phyloP scores from a whole-genome alignment of 2,113 vertebrate genomes.

The Tursiops truncatus region DNA sequence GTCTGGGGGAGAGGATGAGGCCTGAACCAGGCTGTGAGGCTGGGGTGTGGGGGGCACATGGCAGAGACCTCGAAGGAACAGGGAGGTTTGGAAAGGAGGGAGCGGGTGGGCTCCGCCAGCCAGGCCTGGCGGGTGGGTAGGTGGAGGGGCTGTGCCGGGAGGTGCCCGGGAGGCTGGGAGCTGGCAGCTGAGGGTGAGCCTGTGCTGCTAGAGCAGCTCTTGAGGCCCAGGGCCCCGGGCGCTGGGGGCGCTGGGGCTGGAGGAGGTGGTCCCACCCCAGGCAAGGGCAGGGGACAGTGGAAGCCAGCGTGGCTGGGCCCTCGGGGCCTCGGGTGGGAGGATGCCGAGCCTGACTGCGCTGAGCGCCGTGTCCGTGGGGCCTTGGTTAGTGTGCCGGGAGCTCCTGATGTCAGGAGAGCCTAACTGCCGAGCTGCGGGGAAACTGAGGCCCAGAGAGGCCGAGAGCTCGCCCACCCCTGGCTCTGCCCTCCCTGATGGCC shows the following conservation, averaged over 20 bases:
- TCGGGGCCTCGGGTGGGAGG: not conserved
- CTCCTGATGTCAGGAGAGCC: not conserved
- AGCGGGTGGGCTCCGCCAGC: fast-evolving
- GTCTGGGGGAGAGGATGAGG: not conserved
- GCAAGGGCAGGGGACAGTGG: not conserved
- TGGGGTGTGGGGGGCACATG: not conserved
- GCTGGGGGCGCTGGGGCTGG: not conserved
- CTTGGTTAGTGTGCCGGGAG: not conserved
- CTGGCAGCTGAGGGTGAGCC: not conserved
- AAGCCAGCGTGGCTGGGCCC: too few species aligned
- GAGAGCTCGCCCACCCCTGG: not conserved
- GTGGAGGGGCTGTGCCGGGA: not conserved
- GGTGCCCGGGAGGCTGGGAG: not conserved
- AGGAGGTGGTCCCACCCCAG: not conserved
- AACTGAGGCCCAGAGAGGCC: not conserved
- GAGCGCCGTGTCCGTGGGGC: fast-evolving
- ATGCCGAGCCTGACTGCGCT: not conserved
- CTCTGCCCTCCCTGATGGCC: not conserved
- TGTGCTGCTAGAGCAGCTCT: not conserved
- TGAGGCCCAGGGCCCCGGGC: not conserved
- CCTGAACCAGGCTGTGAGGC: not conserved
- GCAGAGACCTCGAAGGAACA: not conserved
- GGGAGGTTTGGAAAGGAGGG: not conserved
- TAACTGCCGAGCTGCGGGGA: not conserved
- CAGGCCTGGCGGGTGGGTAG: fast-evolving